phyloP scores from a whole-genome alignment of 2,113 vertebrate species.

The Proteles cristata region DNA sequence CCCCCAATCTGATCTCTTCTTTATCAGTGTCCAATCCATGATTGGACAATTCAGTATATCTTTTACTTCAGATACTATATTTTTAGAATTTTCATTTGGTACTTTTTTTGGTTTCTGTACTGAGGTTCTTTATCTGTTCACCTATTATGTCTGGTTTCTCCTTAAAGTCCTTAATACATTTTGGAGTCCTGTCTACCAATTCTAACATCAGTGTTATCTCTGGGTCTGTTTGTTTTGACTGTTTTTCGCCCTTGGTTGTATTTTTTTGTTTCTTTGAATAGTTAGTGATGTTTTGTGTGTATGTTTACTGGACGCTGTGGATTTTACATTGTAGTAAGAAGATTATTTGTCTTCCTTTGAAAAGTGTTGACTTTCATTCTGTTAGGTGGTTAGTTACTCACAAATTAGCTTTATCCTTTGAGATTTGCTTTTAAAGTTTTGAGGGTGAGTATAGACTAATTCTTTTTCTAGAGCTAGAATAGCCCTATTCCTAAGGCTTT shows the following conservation, averaged over 20 bases:
- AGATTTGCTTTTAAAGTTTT: slow-evolving; percentile 17
- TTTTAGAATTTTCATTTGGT: slow-evolving; percentile 32
- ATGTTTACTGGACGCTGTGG: not conserved
- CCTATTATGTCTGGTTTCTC: not conserved
- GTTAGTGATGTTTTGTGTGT: not conserved
- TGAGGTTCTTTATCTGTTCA: not conserved
- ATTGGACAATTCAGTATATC: not conserved
- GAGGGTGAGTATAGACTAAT: not conserved
- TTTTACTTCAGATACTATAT: slow-evolving; percentile 4
- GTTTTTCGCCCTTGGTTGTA: not conserved
- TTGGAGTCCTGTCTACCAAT: not conserved
- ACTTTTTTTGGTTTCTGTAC: not conserved
- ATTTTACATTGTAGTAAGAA: not conserved
- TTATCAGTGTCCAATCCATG: not conserved
- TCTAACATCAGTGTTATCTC: not conserved
- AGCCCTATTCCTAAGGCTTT: not conserved
- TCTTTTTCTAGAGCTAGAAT: slow-evolving; percentile 17
- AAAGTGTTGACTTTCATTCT: slow-evolving; percentile 35
- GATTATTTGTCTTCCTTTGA: not conserved
- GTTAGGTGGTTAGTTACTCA: not conserved
- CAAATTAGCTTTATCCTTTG: not conserved
- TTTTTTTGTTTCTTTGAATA: slow-evolving; percentile 9
- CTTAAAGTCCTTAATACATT: slow-evolving; percentile 10
- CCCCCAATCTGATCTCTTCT: not conserved
- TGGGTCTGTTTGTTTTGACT: slow-evolving; percentile 16